Conservation (phyloP, 2,888 invertebrate species). For the Parnassius apollo region DNA sequence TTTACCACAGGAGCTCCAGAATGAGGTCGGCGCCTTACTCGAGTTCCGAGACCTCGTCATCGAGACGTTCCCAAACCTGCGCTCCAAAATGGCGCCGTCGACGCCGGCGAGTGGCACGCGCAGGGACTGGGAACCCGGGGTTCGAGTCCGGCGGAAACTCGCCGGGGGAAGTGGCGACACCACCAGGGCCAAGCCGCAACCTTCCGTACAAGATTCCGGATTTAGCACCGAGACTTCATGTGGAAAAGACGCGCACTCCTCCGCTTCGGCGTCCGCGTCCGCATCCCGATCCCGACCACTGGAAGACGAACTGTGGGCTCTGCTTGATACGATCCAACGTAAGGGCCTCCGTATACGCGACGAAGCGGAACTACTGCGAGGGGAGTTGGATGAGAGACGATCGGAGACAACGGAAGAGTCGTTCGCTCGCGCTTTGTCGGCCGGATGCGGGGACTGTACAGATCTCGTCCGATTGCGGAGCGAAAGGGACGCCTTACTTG, state of each 20-base stretch:
- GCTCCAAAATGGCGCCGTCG: constrained; percentile 90
- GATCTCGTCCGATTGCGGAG: constrained; percentile 83
- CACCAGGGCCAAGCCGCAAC: constrained; percentile 82
- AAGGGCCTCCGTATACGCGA: constrained; percentile 86
- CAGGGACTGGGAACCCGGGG: constrained; percentile 91
- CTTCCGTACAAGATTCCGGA: constrained; percentile 89
- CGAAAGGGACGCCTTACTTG: constrained; percentile 88
- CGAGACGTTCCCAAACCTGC: constrained; percentile 95
- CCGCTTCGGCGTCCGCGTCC: constrained; percentile 79
- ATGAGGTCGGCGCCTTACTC: constrained; percentile 94
- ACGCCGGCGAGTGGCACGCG: constrained; percentile 74
- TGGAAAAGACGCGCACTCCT: constrained; percentile 88
- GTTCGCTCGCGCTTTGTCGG: constrained; percentile 76
- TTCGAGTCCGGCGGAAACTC: constrained; percentile 85
- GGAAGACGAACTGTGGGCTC: constrained; percentile 91
- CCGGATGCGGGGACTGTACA: constrained; percentile 45
- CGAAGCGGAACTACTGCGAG: constrained; percentile 85
- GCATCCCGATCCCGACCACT: constrained; percentile 81
- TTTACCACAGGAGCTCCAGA: constrained; percentile 87
- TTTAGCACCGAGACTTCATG: constrained; percentile 94
- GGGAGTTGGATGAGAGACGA: constrained; percentile 43
- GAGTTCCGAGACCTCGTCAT: constrained; percentile 96
- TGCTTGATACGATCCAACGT: constrained; percentile 92
- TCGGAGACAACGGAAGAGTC: constrained; percentile 83
- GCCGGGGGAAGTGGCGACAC: constrained; percentile 67